These are phyloP conservation scores for Brienomyrus longianalis DNA, from an alignment of 2,113 vertebrate genomes.

Conservation along the genomic window DNA sequence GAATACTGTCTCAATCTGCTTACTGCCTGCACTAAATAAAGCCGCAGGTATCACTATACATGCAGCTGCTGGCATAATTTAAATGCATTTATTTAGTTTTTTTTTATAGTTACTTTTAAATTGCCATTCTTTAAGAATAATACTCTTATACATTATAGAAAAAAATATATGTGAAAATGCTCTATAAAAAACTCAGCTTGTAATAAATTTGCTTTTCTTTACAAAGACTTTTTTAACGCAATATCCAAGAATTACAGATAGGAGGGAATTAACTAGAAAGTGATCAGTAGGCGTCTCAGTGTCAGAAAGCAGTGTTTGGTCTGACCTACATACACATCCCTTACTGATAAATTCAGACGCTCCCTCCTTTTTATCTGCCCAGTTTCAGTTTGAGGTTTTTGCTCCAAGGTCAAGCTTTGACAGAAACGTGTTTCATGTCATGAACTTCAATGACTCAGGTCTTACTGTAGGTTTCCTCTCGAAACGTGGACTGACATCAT, in stretches of 20 bases:
- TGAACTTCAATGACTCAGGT: neutral
- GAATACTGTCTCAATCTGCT: neutral
- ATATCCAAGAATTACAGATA: neutral
- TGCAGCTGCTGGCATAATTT: neutral
- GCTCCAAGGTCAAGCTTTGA: slow-evolving; percentile 16
- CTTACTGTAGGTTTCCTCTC: neutral
- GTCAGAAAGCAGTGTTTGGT: neutral
- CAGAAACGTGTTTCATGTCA: slow-evolving; percentile 2
- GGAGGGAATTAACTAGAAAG: neutral
- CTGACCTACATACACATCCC: neutral
- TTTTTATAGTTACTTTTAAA: neutral
- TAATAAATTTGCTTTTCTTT: neutral
- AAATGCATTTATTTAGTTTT: neutral
- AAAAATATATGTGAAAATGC: neutral
- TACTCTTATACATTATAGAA: neutral
- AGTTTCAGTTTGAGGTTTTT: neutral
- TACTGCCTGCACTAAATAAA: neutral
- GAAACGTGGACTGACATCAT: slow-evolving; percentile 9
- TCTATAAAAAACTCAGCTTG: neutral
- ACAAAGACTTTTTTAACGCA: neutral
- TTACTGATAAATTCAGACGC: neutral
- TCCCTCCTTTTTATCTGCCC: neutral
- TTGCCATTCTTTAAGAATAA: neutral
- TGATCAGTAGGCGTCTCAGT: neutral
- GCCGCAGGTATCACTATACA: neutral